phyloP scores from a whole-genome alignment of 2,888 invertebrate species.

The Euclidia mi region DNA sequence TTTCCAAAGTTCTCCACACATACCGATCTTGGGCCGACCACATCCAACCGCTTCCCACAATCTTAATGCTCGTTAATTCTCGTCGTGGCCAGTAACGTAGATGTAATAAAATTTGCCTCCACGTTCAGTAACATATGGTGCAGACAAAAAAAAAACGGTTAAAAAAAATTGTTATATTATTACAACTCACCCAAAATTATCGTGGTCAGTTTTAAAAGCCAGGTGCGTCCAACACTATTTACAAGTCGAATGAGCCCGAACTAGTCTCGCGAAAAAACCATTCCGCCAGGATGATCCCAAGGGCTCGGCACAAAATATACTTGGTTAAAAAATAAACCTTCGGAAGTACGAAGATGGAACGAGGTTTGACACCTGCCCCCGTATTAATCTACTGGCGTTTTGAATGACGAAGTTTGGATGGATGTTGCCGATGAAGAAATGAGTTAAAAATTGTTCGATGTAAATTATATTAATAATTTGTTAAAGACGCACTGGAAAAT shows the following conservation, averaged over 20 bases:
- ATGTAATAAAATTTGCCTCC: too few relatives aligned
- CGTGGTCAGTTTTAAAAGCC: neutral
- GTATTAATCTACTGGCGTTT: neutral
- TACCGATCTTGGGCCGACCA: too few relatives aligned
- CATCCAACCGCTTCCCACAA: too few relatives aligned
- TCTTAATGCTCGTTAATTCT: too few relatives aligned
- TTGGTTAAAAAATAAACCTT: conserved; percentile 39
- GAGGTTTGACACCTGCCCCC: neutral
- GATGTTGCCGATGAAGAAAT: neutral
- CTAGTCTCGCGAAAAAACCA: conserved; percentile 42
- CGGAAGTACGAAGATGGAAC: neutral
- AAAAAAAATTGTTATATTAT: too few relatives aligned
- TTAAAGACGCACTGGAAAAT: too few relatives aligned
- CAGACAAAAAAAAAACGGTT: too few relatives aligned
- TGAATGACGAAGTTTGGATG: neutral
- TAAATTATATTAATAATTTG: too few relatives aligned
- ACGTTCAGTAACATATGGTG: too few relatives aligned
- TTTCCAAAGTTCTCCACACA: too few relatives aligned
- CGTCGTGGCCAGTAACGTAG: too few relatives aligned
- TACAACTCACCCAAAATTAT: conserved; percentile 1
- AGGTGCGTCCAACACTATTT: conserved; percentile 24
- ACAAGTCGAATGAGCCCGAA: conserved; percentile 34
- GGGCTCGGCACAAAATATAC: conserved; percentile 28
- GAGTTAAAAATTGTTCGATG: too few relatives aligned
- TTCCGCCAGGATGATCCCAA: conserved; percentile 15